These are phyloP conservation scores for Ageneiosus marmoratus DNA, from an alignment of 2,113 vertebrate species.

Conservation along the genomic window DNA sequence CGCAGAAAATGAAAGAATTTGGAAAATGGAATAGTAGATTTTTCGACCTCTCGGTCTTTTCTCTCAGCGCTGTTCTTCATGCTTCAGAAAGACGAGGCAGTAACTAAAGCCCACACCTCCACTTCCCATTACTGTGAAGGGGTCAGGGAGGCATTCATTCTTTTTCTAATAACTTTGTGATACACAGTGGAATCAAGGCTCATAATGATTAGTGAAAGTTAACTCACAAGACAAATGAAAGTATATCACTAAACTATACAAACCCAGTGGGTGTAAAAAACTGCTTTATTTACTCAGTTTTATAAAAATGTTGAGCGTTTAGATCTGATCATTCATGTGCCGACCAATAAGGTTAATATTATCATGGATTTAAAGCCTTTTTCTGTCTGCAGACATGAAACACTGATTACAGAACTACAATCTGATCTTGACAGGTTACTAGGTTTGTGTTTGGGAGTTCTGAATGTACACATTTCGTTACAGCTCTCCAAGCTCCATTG, in stretches of 20 bases:
- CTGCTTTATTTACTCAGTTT: not conserved
- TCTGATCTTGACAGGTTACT: too few species aligned
- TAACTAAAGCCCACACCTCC: slow-evolving; percentile 33
- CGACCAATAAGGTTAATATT: not conserved
- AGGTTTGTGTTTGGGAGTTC: too few species aligned
- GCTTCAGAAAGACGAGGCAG: slow-evolving; percentile 37
- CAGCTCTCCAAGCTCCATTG: not conserved
- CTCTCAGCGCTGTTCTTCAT: slow-evolving; percentile 3
- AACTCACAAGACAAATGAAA: not conserved
- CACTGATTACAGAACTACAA: not conserved
- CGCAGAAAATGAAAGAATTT: slow-evolving; percentile 42
- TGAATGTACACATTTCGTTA: not conserved
- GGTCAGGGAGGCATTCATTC: not conserved
- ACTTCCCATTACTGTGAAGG: slow-evolving; percentile 26
- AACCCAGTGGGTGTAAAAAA: not conserved
- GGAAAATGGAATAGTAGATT: slow-evolving; percentile 35
- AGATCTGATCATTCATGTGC: not conserved
- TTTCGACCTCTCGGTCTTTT: slow-evolving; percentile 43
- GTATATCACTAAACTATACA: not conserved
- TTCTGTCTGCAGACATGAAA: not conserved
- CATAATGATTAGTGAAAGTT: not conserved
- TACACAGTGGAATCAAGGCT: not conserved
- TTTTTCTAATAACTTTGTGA: not conserved
- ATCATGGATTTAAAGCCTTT: not conserved
- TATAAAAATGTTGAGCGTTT: not conserved